Conservation (phyloP, 1,140 invertebrate species). For the Globodera rostochiensis region DNA sequence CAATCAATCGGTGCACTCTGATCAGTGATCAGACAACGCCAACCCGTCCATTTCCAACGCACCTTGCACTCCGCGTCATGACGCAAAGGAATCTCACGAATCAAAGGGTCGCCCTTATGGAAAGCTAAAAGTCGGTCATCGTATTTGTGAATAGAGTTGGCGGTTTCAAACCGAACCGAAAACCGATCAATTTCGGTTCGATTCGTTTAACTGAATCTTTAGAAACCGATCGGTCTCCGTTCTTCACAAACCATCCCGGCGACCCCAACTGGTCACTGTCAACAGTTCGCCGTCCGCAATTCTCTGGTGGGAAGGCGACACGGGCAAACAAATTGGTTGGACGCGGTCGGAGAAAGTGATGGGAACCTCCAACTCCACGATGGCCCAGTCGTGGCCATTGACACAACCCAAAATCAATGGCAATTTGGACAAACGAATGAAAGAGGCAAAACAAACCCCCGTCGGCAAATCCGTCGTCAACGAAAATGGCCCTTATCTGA, state of each 20-base stretch:
- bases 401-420: conserved; percentile 22
- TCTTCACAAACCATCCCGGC: conserved; percentile 27
- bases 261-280: conserved; percentile 39
- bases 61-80: conserved; percentile 40
- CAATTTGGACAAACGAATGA: conserved; percentile 4
- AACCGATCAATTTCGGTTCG: not conserved
- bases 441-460: conserved; percentile 20
- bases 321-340: conserved; percentile 41
- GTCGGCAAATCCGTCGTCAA: conserved; percentile 39
- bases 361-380: conserved; percentile 15
- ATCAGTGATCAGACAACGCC: not conserved
- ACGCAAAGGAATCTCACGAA: conserved; percentile 51
- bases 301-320: not conserved
- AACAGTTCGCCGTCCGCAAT: conserved; percentile 22
- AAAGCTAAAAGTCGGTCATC: conserved; percentile 34
- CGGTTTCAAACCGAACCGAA: too few relatives aligned
- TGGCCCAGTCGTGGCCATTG: conserved; percentile 37
- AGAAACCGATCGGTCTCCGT: not conserved
- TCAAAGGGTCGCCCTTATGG: conserved; percentile 37
- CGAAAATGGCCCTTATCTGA: conserved; percentile 34
- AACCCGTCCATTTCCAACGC: not conserved
- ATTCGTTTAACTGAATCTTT: conserved; percentile 18
- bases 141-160: too few relatives aligned
- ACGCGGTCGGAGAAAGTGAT: conserved; percentile 26
- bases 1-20: not conserved